Conservation (phyloP, 2,888 invertebrate genomes). For the Gymnosoma rotundatum region DNA sequence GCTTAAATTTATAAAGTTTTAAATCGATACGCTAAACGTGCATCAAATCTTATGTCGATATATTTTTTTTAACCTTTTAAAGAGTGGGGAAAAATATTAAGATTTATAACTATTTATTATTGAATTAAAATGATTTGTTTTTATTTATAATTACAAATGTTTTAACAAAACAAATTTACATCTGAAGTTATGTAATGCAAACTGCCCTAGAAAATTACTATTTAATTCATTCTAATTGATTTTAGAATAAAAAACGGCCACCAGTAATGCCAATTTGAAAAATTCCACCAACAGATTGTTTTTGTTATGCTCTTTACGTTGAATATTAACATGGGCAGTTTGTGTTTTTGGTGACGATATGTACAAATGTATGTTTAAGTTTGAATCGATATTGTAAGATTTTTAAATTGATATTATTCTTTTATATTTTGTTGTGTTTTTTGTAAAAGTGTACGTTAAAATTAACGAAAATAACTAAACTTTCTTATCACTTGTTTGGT, state of each 20-base stretch:
- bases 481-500: too few species aligned
- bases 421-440: too few species aligned
- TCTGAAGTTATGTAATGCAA: background rate
- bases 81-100: conserved; percentile 41
- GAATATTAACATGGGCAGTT: too few species aligned
- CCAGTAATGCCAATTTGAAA: too few species aligned
- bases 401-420: too few species aligned
- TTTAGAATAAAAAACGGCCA: background rate
- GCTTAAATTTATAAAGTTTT: conserved; percentile 57
- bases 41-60: conserved; percentile 14
- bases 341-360: too few species aligned
- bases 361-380: too few species aligned
- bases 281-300: too few species aligned
- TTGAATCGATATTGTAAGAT: too few species aligned
- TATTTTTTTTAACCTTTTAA: conserved; percentile 57
- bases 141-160: conserved; percentile 21
- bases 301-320: too few species aligned
- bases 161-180: conserved; percentile 72
- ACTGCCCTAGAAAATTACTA: background rate
- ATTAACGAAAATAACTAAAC: too few species aligned
- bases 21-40: conserved; percentile 12
- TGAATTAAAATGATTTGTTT: conserved; percentile 68
- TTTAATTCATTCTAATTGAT: background rate
- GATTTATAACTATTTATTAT: background rate
- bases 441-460: too few species aligned